phyloP scores from a whole-genome alignment of 37 sponge, comb jelly and placozoan genomes.

The Aplysina aerophoba region DNA sequence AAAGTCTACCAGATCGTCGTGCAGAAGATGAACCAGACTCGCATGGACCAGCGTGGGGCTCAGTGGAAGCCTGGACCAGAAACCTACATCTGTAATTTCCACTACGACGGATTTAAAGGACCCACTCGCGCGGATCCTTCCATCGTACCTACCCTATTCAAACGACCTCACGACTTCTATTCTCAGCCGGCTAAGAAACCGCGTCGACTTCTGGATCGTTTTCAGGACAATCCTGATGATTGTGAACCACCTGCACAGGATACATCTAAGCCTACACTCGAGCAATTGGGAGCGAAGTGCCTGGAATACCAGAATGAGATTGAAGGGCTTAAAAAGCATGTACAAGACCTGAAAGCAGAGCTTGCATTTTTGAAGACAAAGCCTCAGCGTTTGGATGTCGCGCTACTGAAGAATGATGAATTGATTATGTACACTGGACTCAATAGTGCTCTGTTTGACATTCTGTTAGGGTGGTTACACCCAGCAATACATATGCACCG shows the following conservation, averaged over 20 bases:
- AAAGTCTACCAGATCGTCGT: neutral
- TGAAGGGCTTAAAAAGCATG: too few relatives aligned
- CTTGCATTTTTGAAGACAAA: too few relatives aligned
- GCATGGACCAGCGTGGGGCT: neutral
- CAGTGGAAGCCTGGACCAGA: slow-evolving; percentile 4
- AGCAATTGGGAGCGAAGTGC: too few relatives aligned
- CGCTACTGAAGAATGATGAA: too few relatives aligned
- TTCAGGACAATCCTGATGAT: too few relatives aligned
- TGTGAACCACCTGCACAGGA: too few relatives aligned
- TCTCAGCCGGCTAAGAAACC: neutral
- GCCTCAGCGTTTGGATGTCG: too few relatives aligned
- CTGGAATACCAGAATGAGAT: too few relatives aligned
- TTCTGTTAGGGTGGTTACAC: neutral
- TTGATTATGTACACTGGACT: slow-evolving; percentile 4
- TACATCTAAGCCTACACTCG: too few relatives aligned
- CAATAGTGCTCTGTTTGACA: neutral
- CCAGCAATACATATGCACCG: too few relatives aligned
- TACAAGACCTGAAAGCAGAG: too few relatives aligned
- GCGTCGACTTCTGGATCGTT: neutral
- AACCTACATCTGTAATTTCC: slow-evolving; percentile 15
- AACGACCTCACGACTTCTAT: neutral
- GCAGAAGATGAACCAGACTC: neutral
- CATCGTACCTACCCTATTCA: slow-evolving; percentile 8
- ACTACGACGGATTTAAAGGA: slow-evolving; percentile 16
- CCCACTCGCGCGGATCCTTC: neutral